Conservation (phyloP, 2,888 invertebrate genomes). For the Carcina quercana region DNA sequence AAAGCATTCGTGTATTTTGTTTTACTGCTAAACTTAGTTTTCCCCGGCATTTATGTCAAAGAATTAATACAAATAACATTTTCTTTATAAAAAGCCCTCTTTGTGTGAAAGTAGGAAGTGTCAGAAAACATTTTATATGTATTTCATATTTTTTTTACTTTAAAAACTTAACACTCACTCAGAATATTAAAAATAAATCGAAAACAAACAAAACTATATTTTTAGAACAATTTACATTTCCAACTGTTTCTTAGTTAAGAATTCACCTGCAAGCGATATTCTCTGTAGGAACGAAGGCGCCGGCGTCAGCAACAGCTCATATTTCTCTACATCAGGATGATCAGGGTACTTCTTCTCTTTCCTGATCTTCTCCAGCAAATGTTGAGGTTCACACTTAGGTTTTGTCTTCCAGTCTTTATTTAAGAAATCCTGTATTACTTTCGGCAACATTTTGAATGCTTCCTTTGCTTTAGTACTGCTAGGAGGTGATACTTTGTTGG, state of each 20-base stretch:
- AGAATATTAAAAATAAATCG: too few species aligned
- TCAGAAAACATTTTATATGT: too few species aligned
- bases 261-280: slow-evolving; percentile 86
- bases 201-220: too few species aligned
- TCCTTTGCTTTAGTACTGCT: slow-evolving; percentile 48
- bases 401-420: slow-evolving; percentile 65
- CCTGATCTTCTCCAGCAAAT: slow-evolving; percentile 81
- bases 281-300: slow-evolving; percentile 87
- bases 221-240: slow-evolving; percentile 35
- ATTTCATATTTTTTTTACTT: too few species aligned
- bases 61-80: too few species aligned
- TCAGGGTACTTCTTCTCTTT: slow-evolving; percentile 76
- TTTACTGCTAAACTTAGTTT: too few species aligned
- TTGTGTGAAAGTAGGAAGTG: too few species aligned
- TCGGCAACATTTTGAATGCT: slow-evolving; percentile 63
- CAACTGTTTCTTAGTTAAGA: slow-evolving; percentile 66
- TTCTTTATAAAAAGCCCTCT: too few species aligned
- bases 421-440: slow-evolving; percentile 73
- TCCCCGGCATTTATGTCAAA: too few species aligned
- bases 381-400: slow-evolving; percentile 80
- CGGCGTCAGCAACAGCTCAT: slow-evolving; percentile 83
- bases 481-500: slow-evolving; percentile 38
- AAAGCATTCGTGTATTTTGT: too few species aligned
- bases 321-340: slow-evolving; percentile 75
- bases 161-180: too few species aligned